Conservation (phyloP, 2,888 invertebrate genomes). For the Penaeus monodon region DNA sequence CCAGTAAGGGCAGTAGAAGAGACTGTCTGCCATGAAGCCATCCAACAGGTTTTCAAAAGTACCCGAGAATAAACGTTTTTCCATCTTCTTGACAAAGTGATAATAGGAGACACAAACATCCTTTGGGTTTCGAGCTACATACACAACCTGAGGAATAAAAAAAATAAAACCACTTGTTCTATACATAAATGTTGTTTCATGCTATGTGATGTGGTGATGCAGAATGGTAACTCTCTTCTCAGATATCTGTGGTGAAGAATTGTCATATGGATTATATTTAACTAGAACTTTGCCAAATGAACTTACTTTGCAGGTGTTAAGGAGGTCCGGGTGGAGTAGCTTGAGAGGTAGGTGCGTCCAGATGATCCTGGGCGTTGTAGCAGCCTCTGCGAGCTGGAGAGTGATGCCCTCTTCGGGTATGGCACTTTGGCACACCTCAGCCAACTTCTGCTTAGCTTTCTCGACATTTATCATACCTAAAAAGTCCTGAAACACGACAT, state of each 20-base stretch:
- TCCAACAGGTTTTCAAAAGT: background rate
- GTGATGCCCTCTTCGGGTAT: conserved; percentile 6
- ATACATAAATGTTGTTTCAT: no score
- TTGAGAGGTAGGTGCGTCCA: conserved; percentile 13
- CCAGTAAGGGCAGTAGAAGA: background rate
- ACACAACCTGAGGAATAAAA: background rate
- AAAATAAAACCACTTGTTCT: no score
- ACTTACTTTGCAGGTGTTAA: conserved; percentile 27
- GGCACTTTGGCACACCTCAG: background rate
- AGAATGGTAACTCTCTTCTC: no score
- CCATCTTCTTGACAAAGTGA: background rate
- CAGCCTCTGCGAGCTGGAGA: conserved; percentile 16
- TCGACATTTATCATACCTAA: no score
- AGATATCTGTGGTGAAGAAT: no score
- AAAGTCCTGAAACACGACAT: no score
- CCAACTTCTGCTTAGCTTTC: background rate
- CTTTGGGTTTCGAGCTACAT: conserved; percentile 24
- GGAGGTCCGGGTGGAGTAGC: background rate
- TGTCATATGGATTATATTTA: no score
- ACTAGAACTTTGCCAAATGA: background rate
- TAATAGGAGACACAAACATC: conserved; percentile 21
- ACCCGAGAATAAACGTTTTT: background rate
- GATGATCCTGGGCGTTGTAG: conserved; percentile 10
- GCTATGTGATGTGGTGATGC: no score
- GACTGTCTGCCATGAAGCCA: background rate